Conservation (phyloP, 1,140 invertebrate genomes). For the Aphelenchoides fujianensis region DNA sequence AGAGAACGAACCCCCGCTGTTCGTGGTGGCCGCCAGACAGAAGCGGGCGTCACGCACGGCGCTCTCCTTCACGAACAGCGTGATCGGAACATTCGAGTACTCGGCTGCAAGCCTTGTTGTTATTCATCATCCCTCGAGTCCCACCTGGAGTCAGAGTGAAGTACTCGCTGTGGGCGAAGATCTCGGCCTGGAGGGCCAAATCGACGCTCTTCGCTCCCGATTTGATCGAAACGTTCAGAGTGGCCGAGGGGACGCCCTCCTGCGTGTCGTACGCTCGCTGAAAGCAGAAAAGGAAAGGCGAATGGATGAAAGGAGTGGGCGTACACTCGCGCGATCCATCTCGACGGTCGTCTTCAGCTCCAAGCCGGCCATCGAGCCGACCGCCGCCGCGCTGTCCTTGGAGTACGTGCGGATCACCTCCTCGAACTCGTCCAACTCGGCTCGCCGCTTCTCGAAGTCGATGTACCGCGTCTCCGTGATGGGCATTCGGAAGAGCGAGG, state of each 20-base stretch:
- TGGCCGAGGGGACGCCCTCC: constrained; percentile 47
- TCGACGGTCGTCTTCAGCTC: constrained; percentile 25
- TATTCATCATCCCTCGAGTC: too few species aligned
- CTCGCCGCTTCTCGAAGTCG: constrained; percentile 44
- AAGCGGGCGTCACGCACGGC: constrained; percentile 30
- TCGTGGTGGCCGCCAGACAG: constrained; percentile 17
- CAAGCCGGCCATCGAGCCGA: not conserved
- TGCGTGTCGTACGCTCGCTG: constrained; percentile 28
- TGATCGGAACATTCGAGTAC: not conserved
- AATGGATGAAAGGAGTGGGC: too few species aligned
- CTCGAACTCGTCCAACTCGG: constrained; percentile 44
- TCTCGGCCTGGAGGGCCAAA: constrained; percentile 32
- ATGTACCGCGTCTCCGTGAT: constrained; percentile 47
- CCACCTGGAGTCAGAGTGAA: not conserved
- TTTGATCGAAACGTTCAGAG: constrained; percentile 26
- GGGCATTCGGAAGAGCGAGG: constrained; percentile 53
- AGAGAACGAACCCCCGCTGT: constrained; percentile 20
- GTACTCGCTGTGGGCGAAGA: constrained; percentile 24
- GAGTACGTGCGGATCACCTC: constrained; percentile 30
- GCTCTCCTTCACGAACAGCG: not conserved
- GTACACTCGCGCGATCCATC: constrained; percentile 39
- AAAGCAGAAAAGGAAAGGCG: not conserved
- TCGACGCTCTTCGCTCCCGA: constrained; percentile 17
- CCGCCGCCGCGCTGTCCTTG: not conserved
- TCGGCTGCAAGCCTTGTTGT: too few species aligned